Base-by-base conservation (phyloP, 1,140 invertebrate species). In the Micrasema minimum region DNA sequence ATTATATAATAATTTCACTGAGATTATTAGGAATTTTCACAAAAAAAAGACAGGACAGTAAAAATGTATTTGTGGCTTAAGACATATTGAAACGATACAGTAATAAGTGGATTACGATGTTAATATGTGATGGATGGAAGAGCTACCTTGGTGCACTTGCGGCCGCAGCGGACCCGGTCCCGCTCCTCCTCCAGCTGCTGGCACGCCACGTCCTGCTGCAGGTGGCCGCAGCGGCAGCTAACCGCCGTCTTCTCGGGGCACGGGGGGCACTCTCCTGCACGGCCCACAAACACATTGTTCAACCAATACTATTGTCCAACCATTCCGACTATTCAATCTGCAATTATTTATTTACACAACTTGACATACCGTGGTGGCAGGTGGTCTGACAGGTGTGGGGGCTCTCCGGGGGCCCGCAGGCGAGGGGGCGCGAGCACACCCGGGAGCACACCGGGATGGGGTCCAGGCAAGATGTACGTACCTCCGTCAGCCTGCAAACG, bases 181-280 rank as follows among this genome's bases (percentile, higher is more conserved):
- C 87, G 85, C 76, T 90, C 88, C 0, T 88, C 87, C 0, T 84
- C 88, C 0, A 96, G 79, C 43, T 95, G 88, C 1, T 82, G 82
- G 79, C 96, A 99, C 0, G 89, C 85, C 48, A 97, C 88, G 79
- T 95, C 90, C 75, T 92, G 92, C 66, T 91, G 90, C 84, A 92
- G 92, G 77, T 91, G 88, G n/a, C 93, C 94, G 82, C 97, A 99
- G n/a, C 94, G 90, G 78, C 97, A 99, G 61, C 88, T 89, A 0
- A 97, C 87, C 1, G 88, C 79, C 0, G 94, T 96, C 12, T 87
- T 89, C 16, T 92, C 87, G 12, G 90, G 87, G 77, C 97, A 99
- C 0, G 89, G 87, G 6, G 92, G 91, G 80, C 97, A 99, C 10
- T 88, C 83, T 0, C 92, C 94, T 78, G 77, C 18, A 57, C 10